Percentiles rank a stretch among this genome's conserved stretches.
Evolutionary conservation across 2,888 invertebrate species (phyloP).

Genomic region (Aelia acuminata): DNA sequence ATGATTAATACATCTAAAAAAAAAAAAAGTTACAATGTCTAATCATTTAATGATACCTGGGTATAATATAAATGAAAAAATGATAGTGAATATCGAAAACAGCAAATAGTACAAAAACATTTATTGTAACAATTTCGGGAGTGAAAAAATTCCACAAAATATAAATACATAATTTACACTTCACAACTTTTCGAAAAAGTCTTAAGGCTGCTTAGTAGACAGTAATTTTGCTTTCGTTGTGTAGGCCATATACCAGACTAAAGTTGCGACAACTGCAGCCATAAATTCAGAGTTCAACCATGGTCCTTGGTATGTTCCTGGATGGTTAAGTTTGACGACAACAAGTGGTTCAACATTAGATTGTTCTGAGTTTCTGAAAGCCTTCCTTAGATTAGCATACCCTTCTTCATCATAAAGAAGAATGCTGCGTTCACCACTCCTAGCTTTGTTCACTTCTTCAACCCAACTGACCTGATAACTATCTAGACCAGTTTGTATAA

Average conservation of each 20-base stretch:
- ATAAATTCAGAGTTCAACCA: conserved; percentile 94
- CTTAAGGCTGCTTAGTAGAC: conserved; percentile 59
- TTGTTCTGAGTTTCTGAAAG: conserved; percentile 78
- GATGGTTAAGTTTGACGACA: conserved; percentile 80
- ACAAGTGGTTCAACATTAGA: conserved; percentile 79
- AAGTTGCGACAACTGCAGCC: conserved; percentile 80
- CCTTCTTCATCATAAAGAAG: conserved; percentile 94
- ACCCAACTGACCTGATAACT: conserved; percentile 96
- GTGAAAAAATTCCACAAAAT: conserved; percentile 18
- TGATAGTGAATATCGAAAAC: not conserved
- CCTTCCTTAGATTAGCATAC: conserved; percentile 88
- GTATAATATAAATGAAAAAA: not conserved
- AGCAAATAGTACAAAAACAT: not conserved
- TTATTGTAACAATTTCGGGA: conserved; percentile 30
- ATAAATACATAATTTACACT: conserved; percentile 44
- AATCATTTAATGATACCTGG: too few species aligned
- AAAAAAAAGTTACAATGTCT: too few species aligned
- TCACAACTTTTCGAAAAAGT: not conserved
- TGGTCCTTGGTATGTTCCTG: conserved; percentile 90
- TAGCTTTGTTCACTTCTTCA: conserved; percentile 86
- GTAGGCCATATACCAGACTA: conserved; percentile 90
- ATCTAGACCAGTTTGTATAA: conserved; percentile 80
- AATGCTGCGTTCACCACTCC: conserved; percentile 84
- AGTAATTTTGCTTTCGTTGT: conserved; percentile 86
- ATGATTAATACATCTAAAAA: too few species aligned